These are phyloP conservation scores for Trimorus sp. DNA, from an alignment of 2,888 invertebrate species.

Conservation along the genomic window DNA sequence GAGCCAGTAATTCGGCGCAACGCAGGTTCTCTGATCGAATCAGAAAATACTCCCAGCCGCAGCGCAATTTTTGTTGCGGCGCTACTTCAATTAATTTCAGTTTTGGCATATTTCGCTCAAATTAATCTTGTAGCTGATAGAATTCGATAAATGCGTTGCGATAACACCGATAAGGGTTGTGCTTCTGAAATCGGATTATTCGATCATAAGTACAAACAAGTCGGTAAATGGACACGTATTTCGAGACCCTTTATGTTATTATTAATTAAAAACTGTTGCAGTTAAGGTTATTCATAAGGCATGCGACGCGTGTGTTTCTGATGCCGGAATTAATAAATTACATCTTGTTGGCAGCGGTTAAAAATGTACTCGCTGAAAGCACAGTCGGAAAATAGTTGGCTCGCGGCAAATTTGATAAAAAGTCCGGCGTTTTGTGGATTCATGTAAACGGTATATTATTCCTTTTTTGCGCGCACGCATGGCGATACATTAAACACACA, in stretches of 20 bases:
- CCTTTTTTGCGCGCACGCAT: no score
- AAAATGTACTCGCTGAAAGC: neutral
- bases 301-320: neutral
- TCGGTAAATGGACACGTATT: conserved; percentile 20
- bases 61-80: no score
- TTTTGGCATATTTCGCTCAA: conserved; percentile 14
- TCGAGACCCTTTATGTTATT: conserved; percentile 13
- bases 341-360: neutral
- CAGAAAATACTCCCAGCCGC: no score
- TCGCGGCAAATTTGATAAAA: neutral
- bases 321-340: neutral
- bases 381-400: neutral
- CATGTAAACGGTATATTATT: no score
- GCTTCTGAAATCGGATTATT: conserved; percentile 30
- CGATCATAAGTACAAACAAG: conserved; percentile 31
- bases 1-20: no score
- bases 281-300: neutral
- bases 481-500: no score
- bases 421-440: no score
- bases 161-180: conserved; percentile 15
- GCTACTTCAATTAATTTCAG: conserved; percentile 12
- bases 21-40: no score
- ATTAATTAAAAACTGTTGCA: neutral
- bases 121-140: conserved; percentile 28
- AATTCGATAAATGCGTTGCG: conserved; percentile 27